Evolutionary conservation across 2,113 vertebrate species (phyloP).

Genomic region (Vimba vimba): DNA sequence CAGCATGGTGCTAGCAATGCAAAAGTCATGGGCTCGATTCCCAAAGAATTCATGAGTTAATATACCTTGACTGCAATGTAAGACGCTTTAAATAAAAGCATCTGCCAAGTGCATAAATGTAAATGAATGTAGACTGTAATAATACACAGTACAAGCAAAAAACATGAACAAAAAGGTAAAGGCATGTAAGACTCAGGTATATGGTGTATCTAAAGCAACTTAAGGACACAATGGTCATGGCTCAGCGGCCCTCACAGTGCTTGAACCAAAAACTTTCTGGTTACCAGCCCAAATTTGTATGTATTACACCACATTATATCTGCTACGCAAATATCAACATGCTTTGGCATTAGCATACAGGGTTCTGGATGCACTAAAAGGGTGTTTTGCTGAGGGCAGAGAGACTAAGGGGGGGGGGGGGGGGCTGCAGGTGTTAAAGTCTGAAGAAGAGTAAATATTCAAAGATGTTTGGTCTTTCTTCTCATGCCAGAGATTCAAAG

Average conservation of each 20-base stretch:
- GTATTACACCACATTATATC: background rate
- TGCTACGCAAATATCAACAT: background rate
- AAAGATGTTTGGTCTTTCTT: constrained; percentile 41
- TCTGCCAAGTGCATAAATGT: too few relatives aligned
- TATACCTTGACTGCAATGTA: too few relatives aligned
- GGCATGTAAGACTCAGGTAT: background rate
- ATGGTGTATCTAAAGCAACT: background rate
- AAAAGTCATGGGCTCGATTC: too few relatives aligned
- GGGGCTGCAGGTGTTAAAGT: constrained; percentile 36
- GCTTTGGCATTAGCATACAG: background rate
- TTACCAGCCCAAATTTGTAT: background rate
- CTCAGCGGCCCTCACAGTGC: background rate
- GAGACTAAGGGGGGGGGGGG: background rate
- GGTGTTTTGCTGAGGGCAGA: background rate
- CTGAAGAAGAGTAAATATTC: constrained; percentile 44
- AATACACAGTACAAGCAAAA: background rate
- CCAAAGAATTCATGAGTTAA: too few relatives aligned
- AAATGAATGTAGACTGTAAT: background rate
- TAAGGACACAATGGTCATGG: background rate
- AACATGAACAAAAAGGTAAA: background rate
- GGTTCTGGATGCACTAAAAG: constrained; percentile 11
- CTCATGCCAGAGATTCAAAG: constrained; percentile 47
- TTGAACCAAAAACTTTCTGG: background rate
- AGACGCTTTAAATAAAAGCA: too few relatives aligned
- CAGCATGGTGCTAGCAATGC: too few relatives aligned